Evolutionary conservation across 2,113 vertebrate species (phyloP).

Genomic region (Glaucomys volans): DNA sequence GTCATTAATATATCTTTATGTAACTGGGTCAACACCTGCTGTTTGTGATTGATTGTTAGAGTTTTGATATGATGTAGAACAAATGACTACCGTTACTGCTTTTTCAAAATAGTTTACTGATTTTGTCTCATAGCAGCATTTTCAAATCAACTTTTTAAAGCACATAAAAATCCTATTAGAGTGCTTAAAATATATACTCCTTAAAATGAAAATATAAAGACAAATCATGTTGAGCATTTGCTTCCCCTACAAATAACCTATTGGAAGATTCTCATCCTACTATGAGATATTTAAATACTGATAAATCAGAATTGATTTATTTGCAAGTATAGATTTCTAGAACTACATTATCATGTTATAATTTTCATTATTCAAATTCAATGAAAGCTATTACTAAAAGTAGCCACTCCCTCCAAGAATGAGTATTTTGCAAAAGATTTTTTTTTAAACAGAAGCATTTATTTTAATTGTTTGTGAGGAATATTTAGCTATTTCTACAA

Average conservation of each 20-base stretch:
- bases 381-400: neutral
- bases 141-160: neutral
- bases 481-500: neutral
- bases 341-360: neutral
- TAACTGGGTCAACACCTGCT: neutral
- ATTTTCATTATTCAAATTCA: neutral
- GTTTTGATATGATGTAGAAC: neutral
- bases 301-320: neutral
- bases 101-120: neutral
- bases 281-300: neutral
- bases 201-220: neutral
- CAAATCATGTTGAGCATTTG: neutral
- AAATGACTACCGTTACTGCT: neutral
- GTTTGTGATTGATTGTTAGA: neutral
- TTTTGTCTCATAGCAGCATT: slow-evolving; percentile 1
- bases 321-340: neutral
- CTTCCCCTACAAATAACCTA: neutral
- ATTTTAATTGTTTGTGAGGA: neutral
- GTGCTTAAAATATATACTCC: neutral
- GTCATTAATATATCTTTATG: neutral
- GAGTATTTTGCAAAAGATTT: neutral
- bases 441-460: neutral
- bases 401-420: neutral
- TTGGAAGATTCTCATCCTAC: neutral
- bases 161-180: neutral